phyloP scores from a whole-genome alignment of 1,140 invertebrate species.

The Scaptomyza hsui region DNA sequence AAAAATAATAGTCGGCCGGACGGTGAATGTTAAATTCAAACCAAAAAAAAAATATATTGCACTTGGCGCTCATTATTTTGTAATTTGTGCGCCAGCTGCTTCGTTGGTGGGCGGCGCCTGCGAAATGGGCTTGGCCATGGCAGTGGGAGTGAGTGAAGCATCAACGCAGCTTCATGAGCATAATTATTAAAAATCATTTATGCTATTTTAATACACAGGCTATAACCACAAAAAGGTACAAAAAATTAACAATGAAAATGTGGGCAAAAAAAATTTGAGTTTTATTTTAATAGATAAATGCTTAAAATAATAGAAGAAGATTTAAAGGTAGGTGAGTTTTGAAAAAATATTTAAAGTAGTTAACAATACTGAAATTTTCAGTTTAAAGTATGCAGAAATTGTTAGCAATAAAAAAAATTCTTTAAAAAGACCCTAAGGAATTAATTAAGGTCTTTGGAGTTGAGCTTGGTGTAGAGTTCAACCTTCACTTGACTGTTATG shows the following conservation, averaged over 20 bases:
- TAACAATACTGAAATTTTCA: background rate
- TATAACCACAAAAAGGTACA: constrained; percentile 71
- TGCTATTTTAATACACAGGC: constrained; percentile 81
- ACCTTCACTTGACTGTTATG: constrained; percentile 44
- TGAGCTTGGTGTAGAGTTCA: constrained; percentile 45
- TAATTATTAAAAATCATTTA: constrained; percentile 83
- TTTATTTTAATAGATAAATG: background rate
- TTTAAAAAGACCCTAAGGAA: constrained; percentile 24
- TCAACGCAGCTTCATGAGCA: constrained; percentile 55
- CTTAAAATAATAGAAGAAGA: background rate
- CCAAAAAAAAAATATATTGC: constrained; percentile 58
- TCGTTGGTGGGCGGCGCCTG: constrained; percentile 2
- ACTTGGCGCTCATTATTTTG: constrained; percentile 80
- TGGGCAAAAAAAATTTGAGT: constrained; percentile 2
- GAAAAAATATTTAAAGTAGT: background rate
- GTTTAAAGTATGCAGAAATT: too few species aligned
- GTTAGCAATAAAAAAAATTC: too few species aligned
- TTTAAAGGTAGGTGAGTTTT: background rate
- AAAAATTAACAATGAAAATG: constrained; percentile 10
- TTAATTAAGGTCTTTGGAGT: constrained; percentile 60
- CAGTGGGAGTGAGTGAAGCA: constrained; percentile 20
- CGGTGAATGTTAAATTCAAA: constrained; percentile 73
- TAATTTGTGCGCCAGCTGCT: constrained; percentile 76
- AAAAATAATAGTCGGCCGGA: constrained; percentile 76
- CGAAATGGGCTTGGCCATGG: constrained; percentile 11